Evolutionary conservation across 2,888 invertebrate species (phyloP).

Genomic region (Zhengitettix transpicula): DNA sequence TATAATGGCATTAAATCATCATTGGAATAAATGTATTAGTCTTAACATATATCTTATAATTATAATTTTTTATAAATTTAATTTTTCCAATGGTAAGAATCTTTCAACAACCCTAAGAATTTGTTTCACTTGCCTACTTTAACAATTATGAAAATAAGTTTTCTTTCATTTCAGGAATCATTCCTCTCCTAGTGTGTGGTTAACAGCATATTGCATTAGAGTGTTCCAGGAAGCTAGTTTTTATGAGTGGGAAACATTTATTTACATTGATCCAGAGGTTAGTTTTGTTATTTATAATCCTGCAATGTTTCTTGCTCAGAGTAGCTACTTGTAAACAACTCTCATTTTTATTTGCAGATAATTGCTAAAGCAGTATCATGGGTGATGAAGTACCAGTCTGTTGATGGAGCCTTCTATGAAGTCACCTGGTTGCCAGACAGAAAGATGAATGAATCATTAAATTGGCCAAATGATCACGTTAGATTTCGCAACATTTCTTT

Average conservation of each 20-base stretch:
- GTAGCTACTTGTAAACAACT: too few relatives aligned
- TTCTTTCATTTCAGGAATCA: slow-evolving; percentile 42
- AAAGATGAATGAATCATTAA: slow-evolving; percentile 62
- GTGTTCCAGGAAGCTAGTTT: slow-evolving; percentile 84
- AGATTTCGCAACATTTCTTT: slow-evolving; percentile 67
- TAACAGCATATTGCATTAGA: slow-evolving; percentile 80
- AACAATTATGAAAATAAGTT: too few relatives aligned
- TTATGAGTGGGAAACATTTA: slow-evolving; percentile 93
- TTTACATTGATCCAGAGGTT: slow-evolving; percentile 80
- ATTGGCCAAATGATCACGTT: slow-evolving; percentile 34
- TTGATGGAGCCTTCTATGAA: slow-evolving; percentile 79
- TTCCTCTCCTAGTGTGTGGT: slow-evolving; percentile 74
- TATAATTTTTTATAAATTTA: too few relatives aligned
- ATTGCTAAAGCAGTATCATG: slow-evolving; percentile 73
- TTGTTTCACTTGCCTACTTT: too few relatives aligned
- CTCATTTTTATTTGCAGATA: slow-evolving; percentile 28
- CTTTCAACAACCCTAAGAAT: too few relatives aligned
- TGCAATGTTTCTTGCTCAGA: too few relatives aligned
- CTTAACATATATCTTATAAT: too few relatives aligned
- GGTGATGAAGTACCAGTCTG: slow-evolving; percentile 70
- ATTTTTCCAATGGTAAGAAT: too few relatives aligned
- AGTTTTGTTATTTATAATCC: not conserved
- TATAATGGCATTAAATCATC: too few relatives aligned
- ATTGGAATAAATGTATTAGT: too few relatives aligned
- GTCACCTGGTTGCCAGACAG: slow-evolving; percentile 73